These are phyloP conservation scores for Leuctra nigra DNA, from an alignment of 2,888 invertebrate genomes.

Conservation along the genomic window DNA sequence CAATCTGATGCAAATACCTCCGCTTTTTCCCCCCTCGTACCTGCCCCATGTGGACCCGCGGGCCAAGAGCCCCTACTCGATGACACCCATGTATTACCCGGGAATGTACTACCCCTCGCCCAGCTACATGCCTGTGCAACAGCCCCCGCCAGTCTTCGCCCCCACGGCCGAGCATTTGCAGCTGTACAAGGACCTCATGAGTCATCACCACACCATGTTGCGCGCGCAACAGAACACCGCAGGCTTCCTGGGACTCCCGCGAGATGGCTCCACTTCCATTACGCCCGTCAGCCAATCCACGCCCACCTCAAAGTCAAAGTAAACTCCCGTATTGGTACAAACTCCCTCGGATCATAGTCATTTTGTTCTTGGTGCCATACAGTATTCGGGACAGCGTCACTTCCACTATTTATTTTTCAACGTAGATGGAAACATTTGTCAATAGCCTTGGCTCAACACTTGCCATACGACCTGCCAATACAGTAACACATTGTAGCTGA, in stretches of 20 bases:
- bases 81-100: conserved; percentile 40
- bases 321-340: background rate
- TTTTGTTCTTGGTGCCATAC: conserved; percentile 24
- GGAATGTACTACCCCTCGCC: conserved; percentile 41
- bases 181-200: conserved; percentile 47
- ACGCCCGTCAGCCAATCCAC: conserved; percentile 38
- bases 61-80: background rate
- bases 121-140: conserved; percentile 28
- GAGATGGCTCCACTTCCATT: conserved; percentile 40
- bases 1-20: conserved; percentile 19
- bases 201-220: conserved; percentile 21
- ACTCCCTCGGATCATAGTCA: background rate
- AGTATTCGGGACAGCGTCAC: conserved; percentile 19
- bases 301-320: conserved; percentile 42
- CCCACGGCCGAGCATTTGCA: conserved; percentile 46
- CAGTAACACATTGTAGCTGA: too few species aligned
- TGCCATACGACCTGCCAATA: too few species aligned
- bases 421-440: too few species aligned
- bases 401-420: background rate
- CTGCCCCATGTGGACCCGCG: conserved; percentile 13
- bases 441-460: too few species aligned
- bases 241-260: conserved; percentile 33
- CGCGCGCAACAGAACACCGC: conserved; percentile 14
- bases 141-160: conserved; percentile 39
- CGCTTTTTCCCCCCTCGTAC: conserved; percentile 19